A percentile compares a stretch with the other conserved stretches of the same genome.
These are phyloP conservation scores for Liasis olivaceus DNA, from an alignment of 2,797 vertebrate genomes.

Conservation along the genomic window DNA sequence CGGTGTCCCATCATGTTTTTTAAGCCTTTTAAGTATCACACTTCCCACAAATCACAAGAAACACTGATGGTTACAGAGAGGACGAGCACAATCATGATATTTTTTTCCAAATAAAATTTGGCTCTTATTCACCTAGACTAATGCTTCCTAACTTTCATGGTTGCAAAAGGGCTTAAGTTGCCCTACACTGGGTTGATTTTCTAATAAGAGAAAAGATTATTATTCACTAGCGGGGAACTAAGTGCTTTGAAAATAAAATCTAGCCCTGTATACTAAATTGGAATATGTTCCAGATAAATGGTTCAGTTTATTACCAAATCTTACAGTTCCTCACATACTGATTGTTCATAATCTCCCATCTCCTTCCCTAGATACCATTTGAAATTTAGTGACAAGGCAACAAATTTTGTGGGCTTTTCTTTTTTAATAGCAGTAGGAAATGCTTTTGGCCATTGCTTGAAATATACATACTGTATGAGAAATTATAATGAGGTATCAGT, in stretches of 20 bases:
- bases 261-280: background rate
- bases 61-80: no score
- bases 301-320: slow-evolving; percentile 18
- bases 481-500: background rate
- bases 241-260: slow-evolving; percentile 23
- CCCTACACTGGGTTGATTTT: background rate
- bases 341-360: slow-evolving; percentile 13
- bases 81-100: background rate
- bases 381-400: background rate
- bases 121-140: background rate
- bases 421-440: background rate
- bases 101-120: background rate
- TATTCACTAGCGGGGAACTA: slow-evolving; percentile 16
- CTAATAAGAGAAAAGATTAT: slow-evolving; percentile 3
- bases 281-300: slow-evolving; percentile 13
- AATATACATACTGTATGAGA: background rate
- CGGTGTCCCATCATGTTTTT: background rate
- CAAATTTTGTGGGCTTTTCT: background rate
- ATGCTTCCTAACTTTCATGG: background rate
- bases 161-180: background rate
- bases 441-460: background rate
- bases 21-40: background rate
- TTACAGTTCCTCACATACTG: slow-evolving; percentile 9
- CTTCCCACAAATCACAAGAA: background rate
- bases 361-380: background rate